Conservation (phyloP, 2,113 vertebrate species). For the Pelmatolapia mariae region DNA sequence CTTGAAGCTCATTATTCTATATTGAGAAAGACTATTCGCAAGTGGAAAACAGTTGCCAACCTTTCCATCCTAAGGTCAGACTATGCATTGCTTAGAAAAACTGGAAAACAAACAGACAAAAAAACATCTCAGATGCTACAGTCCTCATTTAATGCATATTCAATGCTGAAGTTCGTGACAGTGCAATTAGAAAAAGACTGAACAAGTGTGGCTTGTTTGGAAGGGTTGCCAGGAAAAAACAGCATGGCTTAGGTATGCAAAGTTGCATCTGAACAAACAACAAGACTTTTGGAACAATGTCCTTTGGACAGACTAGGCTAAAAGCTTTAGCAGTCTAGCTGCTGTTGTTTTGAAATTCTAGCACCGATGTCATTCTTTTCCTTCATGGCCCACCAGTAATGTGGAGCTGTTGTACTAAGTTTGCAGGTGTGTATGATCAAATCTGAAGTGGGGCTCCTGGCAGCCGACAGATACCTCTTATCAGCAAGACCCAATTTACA, state of each 20-base stretch:
- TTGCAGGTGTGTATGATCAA: neutral
- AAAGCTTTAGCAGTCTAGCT: neutral
- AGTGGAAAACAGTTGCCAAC: neutral
- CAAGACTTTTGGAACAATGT: neutral
- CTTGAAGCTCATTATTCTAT: neutral
- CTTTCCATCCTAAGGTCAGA: neutral
- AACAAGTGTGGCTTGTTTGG: neutral
- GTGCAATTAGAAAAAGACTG: neutral
- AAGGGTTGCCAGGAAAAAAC: neutral
- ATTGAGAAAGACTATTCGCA: neutral
- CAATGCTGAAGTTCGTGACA: neutral
- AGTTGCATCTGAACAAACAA: neutral
- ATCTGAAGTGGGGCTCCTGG: neutral
- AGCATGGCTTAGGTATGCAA: neutral
- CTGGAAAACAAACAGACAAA: neutral
- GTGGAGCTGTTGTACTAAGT: neutral
- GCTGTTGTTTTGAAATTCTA: neutral
- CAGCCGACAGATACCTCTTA: neutral
- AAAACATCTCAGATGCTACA: neutral
- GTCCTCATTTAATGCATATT: neutral
- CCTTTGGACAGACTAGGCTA: neutral
- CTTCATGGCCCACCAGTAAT: neutral
- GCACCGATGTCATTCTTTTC: neutral
- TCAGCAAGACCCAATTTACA: neutral
- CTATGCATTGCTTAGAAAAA: neutral